A percentile compares a stretch with the other conserved stretches of the same genome.
Evolutionary conservation across 2,888 invertebrate species (phyloP).

Genomic region (Ophion slaviceki): DNA sequence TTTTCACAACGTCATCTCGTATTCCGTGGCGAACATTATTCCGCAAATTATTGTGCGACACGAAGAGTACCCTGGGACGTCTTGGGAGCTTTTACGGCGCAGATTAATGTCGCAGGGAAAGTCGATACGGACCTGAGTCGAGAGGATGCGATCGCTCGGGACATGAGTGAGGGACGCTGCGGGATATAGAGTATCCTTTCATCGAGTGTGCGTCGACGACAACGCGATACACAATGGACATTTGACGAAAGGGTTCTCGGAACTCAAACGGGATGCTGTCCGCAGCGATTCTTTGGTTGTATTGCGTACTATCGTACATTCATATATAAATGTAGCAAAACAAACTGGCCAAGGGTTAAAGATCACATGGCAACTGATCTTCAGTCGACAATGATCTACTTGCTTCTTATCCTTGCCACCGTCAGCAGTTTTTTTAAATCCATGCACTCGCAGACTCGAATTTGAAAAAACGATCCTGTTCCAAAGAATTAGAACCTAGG

Average conservation of each 20-base stretch:
- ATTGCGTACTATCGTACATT: background rate
- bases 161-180: slow-evolving; percentile 26
- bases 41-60: background rate
- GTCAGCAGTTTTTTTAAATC: background rate
- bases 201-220: slow-evolving; percentile 47
- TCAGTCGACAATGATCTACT: background rate
- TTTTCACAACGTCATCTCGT: background rate
- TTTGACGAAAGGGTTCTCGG: slow-evolving; percentile 50
- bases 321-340: slow-evolving; percentile 4
- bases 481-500: background rate
- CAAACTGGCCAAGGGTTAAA: slow-evolving; percentile 35
- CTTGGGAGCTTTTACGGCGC: background rate
- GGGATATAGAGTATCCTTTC: slow-evolving; percentile 57
- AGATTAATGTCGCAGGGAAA: slow-evolving; percentile 50
- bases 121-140: slow-evolving; percentile 55
- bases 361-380: slow-evolving; percentile 17
- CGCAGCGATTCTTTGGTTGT: slow-evolving; percentile 10
- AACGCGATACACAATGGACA: slow-evolving; percentile 19
- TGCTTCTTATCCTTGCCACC: background rate
- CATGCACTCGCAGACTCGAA: background rate
- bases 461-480: background rate
- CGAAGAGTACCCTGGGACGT: background rate
- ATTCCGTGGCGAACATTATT: too few relatives aligned
- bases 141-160: slow-evolving; percentile 38
- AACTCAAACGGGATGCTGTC: slow-evolving; percentile 44